Conservation (phyloP, 1,140 invertebrate genomes). For the Neotoxoptera formosana region DNA sequence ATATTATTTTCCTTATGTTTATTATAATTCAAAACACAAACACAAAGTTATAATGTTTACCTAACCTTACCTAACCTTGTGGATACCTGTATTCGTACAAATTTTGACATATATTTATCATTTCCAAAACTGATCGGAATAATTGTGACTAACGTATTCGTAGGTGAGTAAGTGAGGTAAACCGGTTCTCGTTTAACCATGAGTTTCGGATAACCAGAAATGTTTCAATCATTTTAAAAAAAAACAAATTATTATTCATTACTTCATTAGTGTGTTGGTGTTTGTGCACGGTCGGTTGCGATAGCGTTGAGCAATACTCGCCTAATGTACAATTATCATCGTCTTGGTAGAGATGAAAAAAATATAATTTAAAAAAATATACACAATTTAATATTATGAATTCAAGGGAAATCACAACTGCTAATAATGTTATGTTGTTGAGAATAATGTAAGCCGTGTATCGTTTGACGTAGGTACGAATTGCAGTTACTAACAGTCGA, state of each 20-base stretch:
- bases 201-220: background rate
- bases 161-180: background rate
- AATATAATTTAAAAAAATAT: background rate
- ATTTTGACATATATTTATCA: background rate
- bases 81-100: background rate
- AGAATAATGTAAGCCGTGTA: background rate
- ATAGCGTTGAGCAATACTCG: background rate
- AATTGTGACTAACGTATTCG: background rate
- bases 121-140: background rate
- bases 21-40: background rate
- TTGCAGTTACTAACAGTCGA: background rate
- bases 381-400: background rate
- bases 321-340: background rate
- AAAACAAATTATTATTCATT: conserved; percentile 14
- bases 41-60: background rate
- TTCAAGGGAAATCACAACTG: background rate
- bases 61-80: background rate
- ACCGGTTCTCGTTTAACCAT: background rate
- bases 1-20: background rate
- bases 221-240: background rate
- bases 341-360: background rate
- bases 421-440: background rate
- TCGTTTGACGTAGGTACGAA: background rate
- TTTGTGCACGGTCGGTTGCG: background rate
- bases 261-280: background rate